These are phyloP conservation scores for Mormyrus iriodes DNA, from an alignment of 2,113 vertebrate species.

Conservation along the genomic window DNA sequence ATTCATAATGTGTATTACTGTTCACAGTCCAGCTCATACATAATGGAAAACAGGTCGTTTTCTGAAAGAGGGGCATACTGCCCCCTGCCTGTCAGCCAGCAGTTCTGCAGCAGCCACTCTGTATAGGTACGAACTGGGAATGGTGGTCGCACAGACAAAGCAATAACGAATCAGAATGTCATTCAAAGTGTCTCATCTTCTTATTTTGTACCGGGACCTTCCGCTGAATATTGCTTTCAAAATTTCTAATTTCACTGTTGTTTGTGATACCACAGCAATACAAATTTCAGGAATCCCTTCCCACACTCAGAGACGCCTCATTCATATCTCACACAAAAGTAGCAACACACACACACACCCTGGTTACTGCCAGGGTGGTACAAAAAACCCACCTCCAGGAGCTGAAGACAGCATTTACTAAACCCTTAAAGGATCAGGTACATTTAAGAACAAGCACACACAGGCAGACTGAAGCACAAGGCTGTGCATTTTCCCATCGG, in stretches of 20 bases:
- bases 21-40: background rate
- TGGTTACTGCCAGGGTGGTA: background rate
- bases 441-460: background rate
- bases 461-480: background rate
- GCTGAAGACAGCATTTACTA: background rate
- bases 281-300: background rate
- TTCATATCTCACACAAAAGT: background rate
- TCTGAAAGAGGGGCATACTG: background rate
- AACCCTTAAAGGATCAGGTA: background rate
- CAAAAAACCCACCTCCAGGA: background rate
- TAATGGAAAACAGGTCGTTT: background rate
- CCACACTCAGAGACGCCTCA: background rate
- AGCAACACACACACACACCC: background rate
- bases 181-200: background rate
- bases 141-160: background rate
- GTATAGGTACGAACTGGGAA: background rate
- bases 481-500: background rate
- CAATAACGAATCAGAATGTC: background rate
- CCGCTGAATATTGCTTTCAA: background rate
- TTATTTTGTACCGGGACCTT: background rate
- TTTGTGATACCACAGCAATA: background rate
- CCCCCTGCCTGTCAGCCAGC: background rate
- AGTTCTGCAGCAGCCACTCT: background rate
- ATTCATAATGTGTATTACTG: background rate
- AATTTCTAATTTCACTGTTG: background rate